Base-by-base conservation (phyloP, 2,113 vertebrate genomes). In the Struthidea cinerea region DNA sequence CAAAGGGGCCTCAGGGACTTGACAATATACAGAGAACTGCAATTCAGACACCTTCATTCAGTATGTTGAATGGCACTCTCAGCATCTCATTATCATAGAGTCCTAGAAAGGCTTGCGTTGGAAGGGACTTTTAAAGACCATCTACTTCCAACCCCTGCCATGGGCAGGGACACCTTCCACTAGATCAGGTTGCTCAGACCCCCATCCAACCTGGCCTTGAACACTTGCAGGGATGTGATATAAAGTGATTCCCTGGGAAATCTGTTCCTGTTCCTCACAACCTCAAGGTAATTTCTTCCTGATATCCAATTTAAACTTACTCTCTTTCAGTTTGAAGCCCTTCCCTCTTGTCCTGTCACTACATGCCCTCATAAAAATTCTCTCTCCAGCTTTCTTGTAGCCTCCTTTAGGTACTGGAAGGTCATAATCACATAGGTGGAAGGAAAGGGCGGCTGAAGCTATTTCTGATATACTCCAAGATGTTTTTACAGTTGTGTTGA, bases 241-340 rank as follows among this genome's bases (percentile, higher is more conserved):
- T n/a, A 23, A 65, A 39, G 16, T 52, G 20, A 16, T 67, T 52
- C 11, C n/a, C 46, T 53, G 39, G 18, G 33, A 81, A 46, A n/a
- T 3, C 11, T 50, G 7, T 67, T 39, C 33, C 11, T 0, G 0
- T 35, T 11, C 35, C 24, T 46, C 55, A 22, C 9, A 37, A n/a
- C 23, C 13, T 33, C 33, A 39, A 33, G 16, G 22, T 30, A 67
- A 24, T 13, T 46, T 59, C 56, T 82, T 39, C 13, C 39, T 52
- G 16, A 39, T 46, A 24, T 10, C 46, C 59, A 26, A 33, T 60
- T 73, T 59, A 82, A 67, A 59, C 7, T 8, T 23, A 23, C 7
- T 42, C 1, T 73, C 14, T 47, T 41, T 49, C 35, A 49, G 2
- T 56, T 78, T 64, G 50, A 73, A 88, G 5, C 8, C 16, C 26